These are phyloP conservation scores for Meta bourneti DNA, from an alignment of 2,888 invertebrate species.

Conservation along the genomic window DNA sequence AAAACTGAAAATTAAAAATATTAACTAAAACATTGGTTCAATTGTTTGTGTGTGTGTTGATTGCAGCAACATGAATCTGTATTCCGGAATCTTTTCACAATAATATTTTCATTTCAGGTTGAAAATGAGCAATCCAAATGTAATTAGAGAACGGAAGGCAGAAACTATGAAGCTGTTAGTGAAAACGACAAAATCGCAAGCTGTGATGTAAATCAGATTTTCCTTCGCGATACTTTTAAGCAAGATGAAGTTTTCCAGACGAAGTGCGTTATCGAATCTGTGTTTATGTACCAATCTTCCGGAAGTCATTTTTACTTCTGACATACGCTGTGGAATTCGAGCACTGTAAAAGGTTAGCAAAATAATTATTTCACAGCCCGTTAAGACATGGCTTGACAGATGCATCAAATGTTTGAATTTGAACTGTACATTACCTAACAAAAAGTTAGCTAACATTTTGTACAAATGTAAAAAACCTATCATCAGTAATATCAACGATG, in stretches of 20 bases:
- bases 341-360: not conserved
- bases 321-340: not conserved
- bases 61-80: too few relatives aligned
- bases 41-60: too few relatives aligned
- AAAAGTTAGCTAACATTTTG: not conserved
- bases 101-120: not conserved
- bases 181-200: not conserved
- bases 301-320: not conserved
- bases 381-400: not conserved
- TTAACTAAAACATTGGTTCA: too few relatives aligned
- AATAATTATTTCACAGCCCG: not conserved
- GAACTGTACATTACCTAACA: not conserved
- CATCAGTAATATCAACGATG: not conserved
- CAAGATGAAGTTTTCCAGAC: not conserved
- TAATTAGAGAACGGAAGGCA: not conserved
- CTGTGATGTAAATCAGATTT: not conserved
- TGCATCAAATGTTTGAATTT: not conserved
- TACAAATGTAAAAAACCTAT: not conserved
- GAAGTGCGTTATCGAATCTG: not conserved
- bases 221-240: not conserved
- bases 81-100: too few relatives aligned
- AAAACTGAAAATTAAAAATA: too few relatives aligned
- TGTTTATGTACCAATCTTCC: not conserved
- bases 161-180: not conserved
- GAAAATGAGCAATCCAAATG: not conserved